Percentiles rank a stretch among this genome's conserved stretches.
Evolutionary conservation across 2,113 vertebrate genomes (phyloP).

Genomic region (Numida meleagris): DNA sequence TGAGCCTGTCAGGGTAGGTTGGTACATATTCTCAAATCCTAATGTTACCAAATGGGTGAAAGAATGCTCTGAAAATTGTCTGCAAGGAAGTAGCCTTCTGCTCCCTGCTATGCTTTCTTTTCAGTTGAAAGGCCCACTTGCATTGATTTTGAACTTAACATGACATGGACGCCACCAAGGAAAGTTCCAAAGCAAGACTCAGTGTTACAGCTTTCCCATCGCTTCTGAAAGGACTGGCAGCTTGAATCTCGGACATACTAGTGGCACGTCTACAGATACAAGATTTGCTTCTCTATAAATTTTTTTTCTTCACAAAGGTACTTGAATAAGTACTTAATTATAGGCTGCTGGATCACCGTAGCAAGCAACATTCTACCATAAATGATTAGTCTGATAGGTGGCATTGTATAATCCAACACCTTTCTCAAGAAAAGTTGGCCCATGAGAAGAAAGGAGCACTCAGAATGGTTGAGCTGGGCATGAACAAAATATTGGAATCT

Average conservation of each 20-base stretch:
- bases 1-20: not conserved
- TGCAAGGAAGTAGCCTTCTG: not conserved
- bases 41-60: not conserved
- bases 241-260: not conserved
- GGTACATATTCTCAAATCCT: not conserved
- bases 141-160: not conserved
- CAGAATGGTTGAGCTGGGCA: not conserved
- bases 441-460: not conserved
- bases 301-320: not conserved
- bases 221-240: not conserved
- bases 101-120: not conserved
- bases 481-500: not conserved
- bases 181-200: not conserved
- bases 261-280: not conserved
- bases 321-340: not conserved
- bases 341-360: not conserved
- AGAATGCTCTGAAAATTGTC: not conserved
- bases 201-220: not conserved
- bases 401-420: not conserved
- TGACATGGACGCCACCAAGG: not conserved
- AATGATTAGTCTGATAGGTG: not conserved
- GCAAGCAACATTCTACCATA: not conserved
- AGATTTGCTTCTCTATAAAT: not conserved
- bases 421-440: not conserved
- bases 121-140: not conserved